Evolutionary conservation across 1,140 invertebrate genomes (phyloP).

Genomic region (Drosophila yakuba): DNA sequence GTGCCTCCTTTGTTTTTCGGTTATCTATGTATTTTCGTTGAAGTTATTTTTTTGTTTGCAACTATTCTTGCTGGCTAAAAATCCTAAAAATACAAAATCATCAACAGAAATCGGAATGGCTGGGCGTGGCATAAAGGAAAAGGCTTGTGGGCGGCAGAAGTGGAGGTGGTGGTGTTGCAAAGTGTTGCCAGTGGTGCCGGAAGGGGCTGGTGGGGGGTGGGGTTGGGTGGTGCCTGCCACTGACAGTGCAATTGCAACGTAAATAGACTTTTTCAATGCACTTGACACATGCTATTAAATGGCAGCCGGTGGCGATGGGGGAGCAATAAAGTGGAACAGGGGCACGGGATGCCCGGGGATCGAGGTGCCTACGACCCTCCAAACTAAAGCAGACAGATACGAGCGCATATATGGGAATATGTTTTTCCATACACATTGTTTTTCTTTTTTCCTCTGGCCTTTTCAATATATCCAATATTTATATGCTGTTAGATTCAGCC

Average conservation of each 20-base stretch:
- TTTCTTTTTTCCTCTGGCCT: slow-evolving; percentile 34
- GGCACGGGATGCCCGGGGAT: background rate
- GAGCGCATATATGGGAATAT: slow-evolving; percentile 25
- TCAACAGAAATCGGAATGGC: slow-evolving; percentile 52
- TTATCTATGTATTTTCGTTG: slow-evolving; percentile 12
- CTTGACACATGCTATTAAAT: slow-evolving; percentile 83
- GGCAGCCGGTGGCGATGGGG: slow-evolving; percentile 48
- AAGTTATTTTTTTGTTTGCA: slow-evolving; percentile 5
- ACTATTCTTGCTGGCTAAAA: slow-evolving; percentile 19
- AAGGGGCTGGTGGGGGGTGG: background rate
- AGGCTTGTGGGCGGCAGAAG: background rate
- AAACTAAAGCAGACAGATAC: slow-evolving; percentile 38
- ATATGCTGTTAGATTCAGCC: slow-evolving; percentile 62
- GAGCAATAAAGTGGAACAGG: background rate
- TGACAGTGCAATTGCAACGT: slow-evolving; percentile 72
- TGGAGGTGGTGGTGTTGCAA: slow-evolving; percentile 9
- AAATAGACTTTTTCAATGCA: slow-evolving; percentile 83
- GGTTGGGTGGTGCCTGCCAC: slow-evolving; percentile 7
- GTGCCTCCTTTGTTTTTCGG: slow-evolving; percentile 7
- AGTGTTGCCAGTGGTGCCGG: slow-evolving; percentile 17
- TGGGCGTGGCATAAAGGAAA: background rate
- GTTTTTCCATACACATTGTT: slow-evolving; percentile 34
- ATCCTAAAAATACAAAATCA: slow-evolving; percentile 70
- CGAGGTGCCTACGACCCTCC: background rate
- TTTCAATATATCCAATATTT: slow-evolving; percentile 67